Percentiles rank a stretch among this genome's conserved stretches.
These are phyloP conservation scores for Agrilus planipennis DNA, from an alignment of 1,140 invertebrate species.

Conservation along the genomic window DNA sequence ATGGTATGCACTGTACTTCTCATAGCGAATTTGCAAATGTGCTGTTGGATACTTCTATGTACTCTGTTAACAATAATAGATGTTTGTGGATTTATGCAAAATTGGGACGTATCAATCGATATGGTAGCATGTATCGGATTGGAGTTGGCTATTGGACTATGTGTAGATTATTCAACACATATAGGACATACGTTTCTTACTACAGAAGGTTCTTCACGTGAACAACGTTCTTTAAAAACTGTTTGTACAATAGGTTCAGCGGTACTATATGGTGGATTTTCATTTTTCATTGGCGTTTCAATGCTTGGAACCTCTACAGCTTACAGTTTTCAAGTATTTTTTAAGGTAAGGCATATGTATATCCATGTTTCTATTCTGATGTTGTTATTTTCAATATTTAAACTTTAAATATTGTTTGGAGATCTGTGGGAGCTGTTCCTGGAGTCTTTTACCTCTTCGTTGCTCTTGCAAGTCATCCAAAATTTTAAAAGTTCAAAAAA, in stretches of 20 bases:
- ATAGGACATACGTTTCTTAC: constrained; percentile 73
- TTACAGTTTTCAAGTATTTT: constrained; percentile 72
- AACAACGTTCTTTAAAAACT: constrained; percentile 52
- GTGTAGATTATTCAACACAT: constrained; percentile 82
- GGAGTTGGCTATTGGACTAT: constrained; percentile 75
- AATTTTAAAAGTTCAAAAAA: not conserved
- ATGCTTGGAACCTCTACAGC: constrained; percentile 58
- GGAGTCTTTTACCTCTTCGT: not conserved
- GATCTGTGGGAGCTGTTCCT: not conserved
- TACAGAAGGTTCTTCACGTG: constrained; percentile 38
- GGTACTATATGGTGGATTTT: constrained; percentile 68
- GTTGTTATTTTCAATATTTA: not conserved
- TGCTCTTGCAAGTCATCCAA: no score
- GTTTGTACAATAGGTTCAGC: constrained; percentile 67
- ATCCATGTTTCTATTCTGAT: constrained; percentile 1
- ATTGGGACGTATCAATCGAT: constrained; percentile 73
- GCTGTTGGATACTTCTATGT: constrained; percentile 66
- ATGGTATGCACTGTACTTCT: constrained; percentile 67
- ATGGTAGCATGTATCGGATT: constrained; percentile 74
- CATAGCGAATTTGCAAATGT: constrained; percentile 68
- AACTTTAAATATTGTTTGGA: not conserved
- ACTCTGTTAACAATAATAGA: constrained; percentile 66
- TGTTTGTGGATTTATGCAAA: constrained; percentile 70
- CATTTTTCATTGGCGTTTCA: constrained; percentile 64
- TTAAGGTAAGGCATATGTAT: constrained; percentile 46